These are phyloP conservation scores for Parelbella ahira DNA, from an alignment of 2,888 invertebrate species.

Conservation along the genomic window DNA sequence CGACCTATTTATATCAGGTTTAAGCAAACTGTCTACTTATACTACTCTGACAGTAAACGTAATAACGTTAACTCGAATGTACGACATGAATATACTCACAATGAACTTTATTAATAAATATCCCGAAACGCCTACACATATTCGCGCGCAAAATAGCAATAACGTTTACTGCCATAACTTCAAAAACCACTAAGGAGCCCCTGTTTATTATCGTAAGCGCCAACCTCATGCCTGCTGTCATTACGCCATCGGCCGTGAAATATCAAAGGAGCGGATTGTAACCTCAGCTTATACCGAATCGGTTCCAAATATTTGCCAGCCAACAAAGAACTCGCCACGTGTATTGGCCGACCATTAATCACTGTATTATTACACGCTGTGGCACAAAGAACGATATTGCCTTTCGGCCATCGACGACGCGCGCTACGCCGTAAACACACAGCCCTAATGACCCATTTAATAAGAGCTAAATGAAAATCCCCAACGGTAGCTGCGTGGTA, in stretches of 20 bases:
- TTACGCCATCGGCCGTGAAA: too few species aligned
- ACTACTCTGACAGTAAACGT: too few species aligned
- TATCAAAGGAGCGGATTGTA: slow-evolving; percentile 38
- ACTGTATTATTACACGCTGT: slow-evolving; percentile 67
- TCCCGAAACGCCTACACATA: too few species aligned
- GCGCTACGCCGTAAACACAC: slow-evolving; percentile 60
- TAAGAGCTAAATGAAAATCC: slow-evolving; percentile 72
- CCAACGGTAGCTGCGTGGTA: slow-evolving; percentile 35
- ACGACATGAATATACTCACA: too few species aligned
- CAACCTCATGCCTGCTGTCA: slow-evolving; percentile 5
- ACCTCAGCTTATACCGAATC: slow-evolving; percentile 30
- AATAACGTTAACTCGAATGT: too few species aligned
- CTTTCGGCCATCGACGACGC: slow-evolving; percentile 54
- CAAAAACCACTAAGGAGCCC: slow-evolving; percentile 7
- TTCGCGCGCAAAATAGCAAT: too few species aligned
- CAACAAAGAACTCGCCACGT: slow-evolving; percentile 70
- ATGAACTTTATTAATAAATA: too few species aligned
- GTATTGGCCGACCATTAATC: slow-evolving; percentile 74
- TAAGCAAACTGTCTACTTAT: too few species aligned
- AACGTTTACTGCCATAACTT: too few species aligned
- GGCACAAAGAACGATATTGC: slow-evolving; percentile 72
- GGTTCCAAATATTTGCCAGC: slow-evolving; percentile 61
- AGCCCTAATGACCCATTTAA: slow-evolving; percentile 68
- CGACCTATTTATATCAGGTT: too few species aligned
- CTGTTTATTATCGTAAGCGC: slow-evolving; percentile 8